These are phyloP conservation scores for Callimorpha dominula DNA, from an alignment of 2,888 invertebrate genomes.

Conservation along the genomic window DNA sequence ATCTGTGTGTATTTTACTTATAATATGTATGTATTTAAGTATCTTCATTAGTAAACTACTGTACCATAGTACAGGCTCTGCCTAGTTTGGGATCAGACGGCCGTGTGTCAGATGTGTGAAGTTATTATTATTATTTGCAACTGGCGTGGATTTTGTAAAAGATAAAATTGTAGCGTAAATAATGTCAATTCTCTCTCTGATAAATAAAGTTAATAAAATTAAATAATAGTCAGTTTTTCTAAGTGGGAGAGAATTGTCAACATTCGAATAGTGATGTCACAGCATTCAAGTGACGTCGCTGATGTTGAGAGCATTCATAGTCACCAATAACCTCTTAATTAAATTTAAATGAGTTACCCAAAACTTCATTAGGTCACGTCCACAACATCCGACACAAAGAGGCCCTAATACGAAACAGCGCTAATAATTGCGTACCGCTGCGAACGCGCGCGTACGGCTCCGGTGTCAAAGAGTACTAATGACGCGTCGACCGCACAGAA, in stretches of 20 bases:
- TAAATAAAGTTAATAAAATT: too few species aligned
- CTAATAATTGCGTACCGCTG: conserved; percentile 36
- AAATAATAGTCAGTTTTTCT: background rate
- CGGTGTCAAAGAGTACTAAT: conserved; percentile 28
- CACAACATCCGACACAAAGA: conserved; percentile 12
- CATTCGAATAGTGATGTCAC: too few species aligned
- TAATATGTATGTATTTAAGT: too few species aligned
- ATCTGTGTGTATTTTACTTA: too few species aligned
- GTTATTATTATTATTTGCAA: too few species aligned
- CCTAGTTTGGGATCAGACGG: too few species aligned
- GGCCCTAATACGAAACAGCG: conserved; percentile 15
- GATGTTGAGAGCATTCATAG: background rate
- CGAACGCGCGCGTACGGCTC: conserved; percentile 15
- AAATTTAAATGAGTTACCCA: background rate
- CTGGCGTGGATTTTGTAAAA: background rate
- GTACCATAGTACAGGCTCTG: too few species aligned
- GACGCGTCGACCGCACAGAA: conserved; percentile 34
- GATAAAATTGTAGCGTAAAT: background rate
- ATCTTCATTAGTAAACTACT: too few species aligned
- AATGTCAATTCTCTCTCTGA: too few species aligned
- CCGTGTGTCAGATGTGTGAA: too few species aligned
- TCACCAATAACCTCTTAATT: background rate
- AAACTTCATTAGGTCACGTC: conserved; percentile 8
- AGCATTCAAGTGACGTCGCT: background rate
- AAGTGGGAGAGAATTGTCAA: background rate